phyloP scores from a whole-genome alignment of 2,888 invertebrate genomes.

The Morinoia aosen region DNA sequence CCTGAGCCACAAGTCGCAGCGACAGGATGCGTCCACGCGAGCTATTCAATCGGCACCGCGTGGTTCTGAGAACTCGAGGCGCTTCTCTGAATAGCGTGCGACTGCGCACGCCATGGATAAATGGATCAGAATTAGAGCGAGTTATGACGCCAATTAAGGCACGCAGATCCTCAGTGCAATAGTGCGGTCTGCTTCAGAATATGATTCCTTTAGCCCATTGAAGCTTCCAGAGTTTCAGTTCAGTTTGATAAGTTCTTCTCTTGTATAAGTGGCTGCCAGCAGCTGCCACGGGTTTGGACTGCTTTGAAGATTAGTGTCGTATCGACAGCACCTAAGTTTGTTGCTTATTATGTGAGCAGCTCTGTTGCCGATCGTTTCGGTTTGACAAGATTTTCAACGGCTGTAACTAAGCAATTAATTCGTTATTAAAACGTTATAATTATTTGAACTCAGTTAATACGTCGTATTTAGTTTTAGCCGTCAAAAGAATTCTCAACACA shows the following conservation, averaged over 20 bases:
- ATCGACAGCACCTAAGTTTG: not conserved
- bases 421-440: not conserved
- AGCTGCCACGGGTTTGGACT: not conserved
- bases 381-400: not conserved
- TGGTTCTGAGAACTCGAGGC: not conserved
- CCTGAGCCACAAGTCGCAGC: not conserved
- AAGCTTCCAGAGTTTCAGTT: not conserved
- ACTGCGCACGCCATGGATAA: slow-evolving; percentile 12
- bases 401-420: not conserved
- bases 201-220: not conserved
- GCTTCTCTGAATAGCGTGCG: not conserved
- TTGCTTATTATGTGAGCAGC: not conserved
- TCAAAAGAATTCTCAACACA: not conserved
- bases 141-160: not conserved
- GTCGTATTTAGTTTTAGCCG: not conserved
- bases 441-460: not conserved
- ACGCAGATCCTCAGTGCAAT: not conserved
- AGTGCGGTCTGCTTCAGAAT: not conserved
- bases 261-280: not conserved
- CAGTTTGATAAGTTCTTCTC: not conserved
- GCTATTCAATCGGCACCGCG: not conserved
- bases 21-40: not conserved
- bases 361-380: not conserved
- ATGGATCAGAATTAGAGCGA: slow-evolving; percentile 12
- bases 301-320: not conserved